Evolutionary conservation across 2,888 invertebrate genomes (phyloP), one percentile per base, ranked within the genome.

Genomic region (Resseliella maxima): DNA sequence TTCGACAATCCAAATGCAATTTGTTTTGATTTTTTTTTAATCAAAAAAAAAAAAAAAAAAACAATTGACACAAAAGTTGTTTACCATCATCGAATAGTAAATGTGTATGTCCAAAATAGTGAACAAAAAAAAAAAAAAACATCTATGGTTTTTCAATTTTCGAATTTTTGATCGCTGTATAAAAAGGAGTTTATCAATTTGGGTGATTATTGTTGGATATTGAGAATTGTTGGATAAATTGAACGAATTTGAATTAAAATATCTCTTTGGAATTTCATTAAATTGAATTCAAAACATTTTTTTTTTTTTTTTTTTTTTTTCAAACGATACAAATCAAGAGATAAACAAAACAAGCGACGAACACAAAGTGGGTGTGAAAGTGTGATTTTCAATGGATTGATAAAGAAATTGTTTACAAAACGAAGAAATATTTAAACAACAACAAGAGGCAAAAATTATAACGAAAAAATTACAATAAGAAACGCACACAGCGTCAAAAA

Each of bases 311-410:
- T n/a, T n/a, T n/a, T n/a, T n/a, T n/a, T n/a, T n/a, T n/a, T n/a
- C n/a, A n/a, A n/a, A n/a, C 12, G 2, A 59, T 18, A 59, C 2
- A 59, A 24, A 59, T 59, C 31, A 15, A 72, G 10, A 72, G 12
- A 31, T 72, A 38, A 38, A 38, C 38, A 38, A 38, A 24, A 38
- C 18, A 83, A 38, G 38, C 41, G 83, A 83, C 83, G 24, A 83
- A 83, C 38, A 38, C 21, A 21, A 38, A 83, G 83, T 83, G 83
- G 83, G 83, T 83, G 83, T 83, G 83, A 83, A 83, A 83, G 83
- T 83, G 38, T 24, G 24, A 0, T 38, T 83, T 83, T n/a, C 1
- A 64, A 27, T 5, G 1, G 38, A 83, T 38, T 72, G 36, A 83
- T 38, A 83, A 64, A 24, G 8, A 64, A 64, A 24, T n/a, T n/a